Conservation (phyloP, 2,113 vertebrate species). For the Rafetus swinhoei region DNA sequence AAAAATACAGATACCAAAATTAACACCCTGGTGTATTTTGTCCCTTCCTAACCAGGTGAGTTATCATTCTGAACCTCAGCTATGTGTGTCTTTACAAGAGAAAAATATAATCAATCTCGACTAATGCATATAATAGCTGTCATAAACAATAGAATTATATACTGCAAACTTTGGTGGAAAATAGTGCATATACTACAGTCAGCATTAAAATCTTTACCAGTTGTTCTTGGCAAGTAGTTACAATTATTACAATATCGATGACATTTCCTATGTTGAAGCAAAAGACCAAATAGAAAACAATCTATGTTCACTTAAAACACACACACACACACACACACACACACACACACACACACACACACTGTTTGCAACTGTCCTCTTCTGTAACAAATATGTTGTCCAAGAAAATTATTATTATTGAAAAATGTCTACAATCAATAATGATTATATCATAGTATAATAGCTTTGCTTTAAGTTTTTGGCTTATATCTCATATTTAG, state of each 20-base stretch:
- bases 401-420: not conserved
- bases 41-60: not conserved
- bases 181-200: not conserved
- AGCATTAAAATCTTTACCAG: not conserved
- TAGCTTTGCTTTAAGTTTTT: not conserved
- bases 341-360: not conserved
- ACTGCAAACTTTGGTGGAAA: not conserved
- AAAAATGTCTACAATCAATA: not conserved
- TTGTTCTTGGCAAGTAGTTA: not conserved
- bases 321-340: not conserved
- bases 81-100: not conserved
- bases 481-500: not conserved
- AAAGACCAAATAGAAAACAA: not conserved
- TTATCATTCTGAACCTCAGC: not conserved
- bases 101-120: not conserved
- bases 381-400: not conserved
- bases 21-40: not conserved
- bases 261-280: not conserved
- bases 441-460: not conserved
- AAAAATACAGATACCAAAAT: not conserved
- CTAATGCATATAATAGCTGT: not conserved
- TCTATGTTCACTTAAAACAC: not conserved
- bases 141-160: not conserved
- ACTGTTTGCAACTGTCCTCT: not conserved
- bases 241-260: not conserved